phyloP scores from a whole-genome alignment of 1,140 invertebrate genomes.

The Rhagoletis pomonella region DNA sequence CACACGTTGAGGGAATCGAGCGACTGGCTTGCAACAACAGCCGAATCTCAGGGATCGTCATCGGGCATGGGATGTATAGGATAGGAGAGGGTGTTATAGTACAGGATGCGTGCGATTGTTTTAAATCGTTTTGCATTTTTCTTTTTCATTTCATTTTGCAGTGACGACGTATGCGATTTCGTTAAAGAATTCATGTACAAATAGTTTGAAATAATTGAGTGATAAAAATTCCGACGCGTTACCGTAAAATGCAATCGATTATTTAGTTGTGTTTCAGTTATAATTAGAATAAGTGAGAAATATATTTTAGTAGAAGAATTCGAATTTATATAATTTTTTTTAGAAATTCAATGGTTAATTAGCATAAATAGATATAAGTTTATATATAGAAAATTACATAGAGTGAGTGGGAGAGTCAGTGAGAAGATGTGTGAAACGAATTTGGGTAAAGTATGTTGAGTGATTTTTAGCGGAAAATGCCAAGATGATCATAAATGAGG shows the following conservation, averaged over 20 bases:
- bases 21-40: conserved; percentile 25
- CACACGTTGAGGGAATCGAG: conserved; percentile 35
- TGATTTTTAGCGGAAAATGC: conserved; percentile 21
- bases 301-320: conserved; percentile 20
- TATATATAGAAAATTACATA: conserved; percentile 40
- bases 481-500: conserved; percentile 16
- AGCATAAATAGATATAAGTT: not conserved
- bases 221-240: conserved; percentile 62
- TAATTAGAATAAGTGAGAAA: not conserved
- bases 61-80: conserved; percentile 71
- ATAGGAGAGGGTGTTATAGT: conserved; percentile 74
- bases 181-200: not conserved
- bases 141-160: conserved; percentile 64
- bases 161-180: not conserved
- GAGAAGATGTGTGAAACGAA: conserved; percentile 36
- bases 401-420: not conserved
- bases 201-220: conserved; percentile 51
- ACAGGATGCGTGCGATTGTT: conserved; percentile 74
- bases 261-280: not conserved
- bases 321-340: conserved; percentile 5
- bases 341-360: not conserved
- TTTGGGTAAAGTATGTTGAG: conserved; percentile 28
- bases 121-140: conserved; percentile 74
- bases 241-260: conserved; percentile 69
- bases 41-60: conserved; percentile 44